Evolutionary conservation across 53 echinoderm and acorn worm genomes (phyloP), one percentile per base, ranked within the genome.

Genomic region (Echinarachnius parma): DNA sequence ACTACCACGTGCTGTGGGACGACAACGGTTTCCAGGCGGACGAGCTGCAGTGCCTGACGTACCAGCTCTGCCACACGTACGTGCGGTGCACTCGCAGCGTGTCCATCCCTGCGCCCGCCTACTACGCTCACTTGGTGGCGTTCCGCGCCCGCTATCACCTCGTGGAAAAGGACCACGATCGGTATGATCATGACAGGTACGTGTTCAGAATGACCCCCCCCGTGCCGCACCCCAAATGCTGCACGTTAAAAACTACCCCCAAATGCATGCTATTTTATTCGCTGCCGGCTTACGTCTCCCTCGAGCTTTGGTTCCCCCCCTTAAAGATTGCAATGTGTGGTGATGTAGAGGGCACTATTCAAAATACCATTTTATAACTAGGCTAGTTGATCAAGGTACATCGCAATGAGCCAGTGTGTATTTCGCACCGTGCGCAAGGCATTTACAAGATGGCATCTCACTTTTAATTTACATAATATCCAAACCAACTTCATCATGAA

Each of bases 1-100:
- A 98, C 68, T 91, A 98, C 81, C 98, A 98, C 48, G 98, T 91
- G 54, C 78, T 98, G 29, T 98, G 98, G 91, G 98, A 98, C 23
- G 96, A 96, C 55, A 96, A 96, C 54, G 82, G 84, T 8, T 96
- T 96, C 82, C 80, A 85, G 44, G 96, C 96, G 21, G 96, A 96
- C 42, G 96, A 96, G 61, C 85, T 96, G 25, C 96, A 96, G 80
- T 88, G 91, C 82, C 84, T 91, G 48, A 96, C 96, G 53, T 96
- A 96, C 79, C 96, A 96, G 77, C 83, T 96, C 61, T 96, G 96
- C 62, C 96, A 96, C 60, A 96, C 96, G 52, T 96, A 96, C 47
- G 96, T 91, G 25, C 87, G 96, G 52, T 96, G 96, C 60, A 96
- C 96, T 19, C 91, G 98, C 22, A 98, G 91, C 49, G 91, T 92